Evolutionary conservation across 1,140 invertebrate species (phyloP).

Genomic region (Agraylea sexmaculata): DNA sequence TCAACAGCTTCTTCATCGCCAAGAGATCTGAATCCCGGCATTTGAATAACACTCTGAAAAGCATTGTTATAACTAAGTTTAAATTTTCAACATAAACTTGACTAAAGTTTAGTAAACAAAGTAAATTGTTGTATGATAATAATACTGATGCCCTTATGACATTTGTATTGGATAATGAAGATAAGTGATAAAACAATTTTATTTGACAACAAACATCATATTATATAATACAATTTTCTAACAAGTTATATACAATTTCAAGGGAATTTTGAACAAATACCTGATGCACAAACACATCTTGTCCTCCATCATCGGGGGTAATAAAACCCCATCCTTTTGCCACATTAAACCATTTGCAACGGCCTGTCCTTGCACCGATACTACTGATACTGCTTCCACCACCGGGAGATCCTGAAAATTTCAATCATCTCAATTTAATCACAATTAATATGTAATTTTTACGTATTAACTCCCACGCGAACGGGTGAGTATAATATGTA

Average conservation of each 20-base stretch:
- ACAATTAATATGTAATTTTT: no score
- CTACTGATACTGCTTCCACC: conserved; percentile 17
- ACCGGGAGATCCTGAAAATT: conserved; percentile 19
- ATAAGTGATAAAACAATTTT: no score
- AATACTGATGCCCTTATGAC: background rate
- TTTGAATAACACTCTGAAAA: conserved; percentile 75
- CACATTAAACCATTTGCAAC: conserved; percentile 90
- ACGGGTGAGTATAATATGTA: no score
- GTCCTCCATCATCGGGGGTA: conserved; percentile 72
- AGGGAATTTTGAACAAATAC: conserved; percentile 34
- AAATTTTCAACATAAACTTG: conserved; percentile 5
- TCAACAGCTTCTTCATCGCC: conserved; percentile 79
- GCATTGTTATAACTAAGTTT: background rate
- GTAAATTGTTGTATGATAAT: background rate
- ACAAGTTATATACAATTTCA: background rate
- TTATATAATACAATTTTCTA: no score
- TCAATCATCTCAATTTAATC: no score
- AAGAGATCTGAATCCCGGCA: conserved; percentile 74
- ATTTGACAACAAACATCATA: no score
- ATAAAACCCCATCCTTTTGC: conserved; percentile 89
- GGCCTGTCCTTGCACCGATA: conserved; percentile 50
- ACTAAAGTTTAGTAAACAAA: conserved; percentile 1
- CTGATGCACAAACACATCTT: conserved; percentile 88
- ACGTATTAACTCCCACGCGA: no score
- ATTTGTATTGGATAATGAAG: no score